Evolutionary conservation across 2,888 invertebrate species (phyloP).

Genomic region (Deilephila elpenor): DNA sequence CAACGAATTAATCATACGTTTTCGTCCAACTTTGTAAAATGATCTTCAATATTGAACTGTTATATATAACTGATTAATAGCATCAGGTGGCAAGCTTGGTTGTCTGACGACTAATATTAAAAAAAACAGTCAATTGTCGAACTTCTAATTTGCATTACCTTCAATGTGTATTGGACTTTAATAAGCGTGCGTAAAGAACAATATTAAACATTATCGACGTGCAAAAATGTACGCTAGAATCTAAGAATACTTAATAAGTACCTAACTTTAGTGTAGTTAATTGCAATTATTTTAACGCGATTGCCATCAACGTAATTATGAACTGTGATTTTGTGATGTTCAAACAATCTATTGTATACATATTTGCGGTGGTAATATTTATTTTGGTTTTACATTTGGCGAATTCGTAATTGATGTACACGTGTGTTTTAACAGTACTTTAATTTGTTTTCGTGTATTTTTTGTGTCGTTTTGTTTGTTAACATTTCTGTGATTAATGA

Average conservation of each 20-base stretch:
- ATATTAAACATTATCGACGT: constrained; percentile 31
- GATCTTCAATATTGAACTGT: too few species aligned
- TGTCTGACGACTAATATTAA: too few species aligned
- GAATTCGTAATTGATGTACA: constrained; percentile 31
- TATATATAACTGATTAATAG: too few species aligned
- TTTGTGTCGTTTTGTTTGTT: not conserved
- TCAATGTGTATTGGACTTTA: not conserved
- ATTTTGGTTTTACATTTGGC: constrained; percentile 41
- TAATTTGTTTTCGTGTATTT: constrained; percentile 35
- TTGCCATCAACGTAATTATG: constrained; percentile 81
- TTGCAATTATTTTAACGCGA: constrained; percentile 60
- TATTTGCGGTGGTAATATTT: constrained; percentile 57
- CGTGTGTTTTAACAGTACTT: constrained; percentile 38
- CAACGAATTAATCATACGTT: too few species aligned
- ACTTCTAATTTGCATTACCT: not conserved
- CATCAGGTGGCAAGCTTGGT: too few species aligned
- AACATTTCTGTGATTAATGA: constrained; percentile 2
- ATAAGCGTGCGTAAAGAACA: constrained; percentile 14
- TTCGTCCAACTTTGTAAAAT: too few species aligned
- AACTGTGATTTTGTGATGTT: constrained; percentile 82
- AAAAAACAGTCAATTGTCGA: not conserved
- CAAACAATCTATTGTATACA: constrained; percentile 60
- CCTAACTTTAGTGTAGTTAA: constrained; percentile 59
- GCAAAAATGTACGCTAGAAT: constrained; percentile 40
- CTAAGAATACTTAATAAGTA: constrained; percentile 70